These are phyloP conservation scores for Catostylus mosaicus DNA, from an alignment of 30 jellyfish, hydroid and myxozoan species.

Conservation along the genomic window DNA sequence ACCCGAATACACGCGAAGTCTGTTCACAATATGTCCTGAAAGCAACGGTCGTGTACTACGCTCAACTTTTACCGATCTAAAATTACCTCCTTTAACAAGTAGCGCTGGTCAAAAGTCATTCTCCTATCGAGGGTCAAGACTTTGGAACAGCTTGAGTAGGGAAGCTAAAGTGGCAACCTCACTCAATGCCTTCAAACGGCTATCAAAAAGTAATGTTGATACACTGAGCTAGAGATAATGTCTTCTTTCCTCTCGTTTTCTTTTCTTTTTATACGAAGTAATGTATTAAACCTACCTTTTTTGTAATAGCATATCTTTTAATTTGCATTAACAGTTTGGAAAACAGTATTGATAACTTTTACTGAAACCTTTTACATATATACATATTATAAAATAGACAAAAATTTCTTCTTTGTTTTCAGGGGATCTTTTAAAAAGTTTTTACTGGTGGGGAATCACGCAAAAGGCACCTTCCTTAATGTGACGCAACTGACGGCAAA, in stretches of 20 bases:
- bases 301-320: too few relatives aligned
- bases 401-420: too few relatives aligned
- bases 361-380: too few relatives aligned
- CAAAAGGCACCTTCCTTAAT: conserved; percentile 38
- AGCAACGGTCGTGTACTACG: conserved; percentile 26
- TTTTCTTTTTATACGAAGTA: too few relatives aligned
- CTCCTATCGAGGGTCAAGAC: conserved; percentile 12
- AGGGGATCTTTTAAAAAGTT: conserved; percentile 20
- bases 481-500: conserved; percentile 43
- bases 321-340: too few relatives aligned
- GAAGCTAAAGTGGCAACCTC: conserved; percentile 14
- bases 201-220: not conserved
- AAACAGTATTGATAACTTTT: too few relatives aligned
- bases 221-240: conserved; percentile 8
- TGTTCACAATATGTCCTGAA: conserved; percentile 12
- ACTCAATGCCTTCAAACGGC: too few relatives aligned
- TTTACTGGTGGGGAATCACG: conserved; percentile 45
- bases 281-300: too few relatives aligned
- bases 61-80: conserved; percentile 23
- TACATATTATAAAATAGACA: too few relatives aligned
- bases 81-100: not conserved
- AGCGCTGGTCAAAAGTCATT: conserved; percentile 28
- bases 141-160: too few relatives aligned
- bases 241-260: not conserved
- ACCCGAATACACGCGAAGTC: conserved; percentile 16